Percentiles rank a stretch among this genome's conserved stretches.
These are phyloP conservation scores for Zonotrichia leucophrys DNA, from an alignment of 2,113 vertebrate species.

Conservation along the genomic window DNA sequence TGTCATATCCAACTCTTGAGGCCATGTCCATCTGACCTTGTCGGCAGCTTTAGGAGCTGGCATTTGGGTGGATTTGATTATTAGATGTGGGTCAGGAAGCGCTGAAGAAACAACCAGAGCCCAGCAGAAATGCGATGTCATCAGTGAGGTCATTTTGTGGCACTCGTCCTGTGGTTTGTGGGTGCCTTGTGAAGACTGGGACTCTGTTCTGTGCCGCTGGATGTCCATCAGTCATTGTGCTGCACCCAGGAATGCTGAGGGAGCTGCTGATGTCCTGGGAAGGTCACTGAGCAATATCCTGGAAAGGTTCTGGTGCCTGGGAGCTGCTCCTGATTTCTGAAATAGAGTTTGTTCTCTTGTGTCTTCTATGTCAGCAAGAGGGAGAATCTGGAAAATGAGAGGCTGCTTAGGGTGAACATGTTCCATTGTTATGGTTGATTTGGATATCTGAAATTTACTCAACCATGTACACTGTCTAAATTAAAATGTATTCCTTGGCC, in stretches of 20 bases:
- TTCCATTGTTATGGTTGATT: neutral
- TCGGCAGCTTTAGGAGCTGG: too few species aligned
- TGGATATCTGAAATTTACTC: neutral
- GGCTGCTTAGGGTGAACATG: neutral
- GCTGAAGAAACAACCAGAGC: too few species aligned
- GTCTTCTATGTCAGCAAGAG: too few species aligned
- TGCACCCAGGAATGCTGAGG: neutral
- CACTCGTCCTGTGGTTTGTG: fast-evolving
- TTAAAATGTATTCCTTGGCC: neutral
- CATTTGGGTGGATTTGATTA: too few species aligned
- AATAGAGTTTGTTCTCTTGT: neutral
- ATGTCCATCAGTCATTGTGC: neutral
- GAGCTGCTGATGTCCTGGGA: neutral
- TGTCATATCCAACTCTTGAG: too few species aligned
- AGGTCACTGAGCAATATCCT: fast-evolving
- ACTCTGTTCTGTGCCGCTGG: fast-evolving
- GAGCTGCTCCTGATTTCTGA: too few species aligned
- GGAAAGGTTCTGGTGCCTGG: fast-evolving
- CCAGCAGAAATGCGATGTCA: neutral
- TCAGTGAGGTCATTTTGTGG: too few species aligned
- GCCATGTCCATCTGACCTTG: fast-evolving
- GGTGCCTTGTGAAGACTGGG: too few species aligned
- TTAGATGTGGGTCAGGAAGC: too few species aligned
- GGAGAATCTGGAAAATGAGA: fast-evolving
- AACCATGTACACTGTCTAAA: too few species aligned